Conservation (phyloP, 2,113 vertebrate genomes). For the Bolborhynchus lineola region DNA sequence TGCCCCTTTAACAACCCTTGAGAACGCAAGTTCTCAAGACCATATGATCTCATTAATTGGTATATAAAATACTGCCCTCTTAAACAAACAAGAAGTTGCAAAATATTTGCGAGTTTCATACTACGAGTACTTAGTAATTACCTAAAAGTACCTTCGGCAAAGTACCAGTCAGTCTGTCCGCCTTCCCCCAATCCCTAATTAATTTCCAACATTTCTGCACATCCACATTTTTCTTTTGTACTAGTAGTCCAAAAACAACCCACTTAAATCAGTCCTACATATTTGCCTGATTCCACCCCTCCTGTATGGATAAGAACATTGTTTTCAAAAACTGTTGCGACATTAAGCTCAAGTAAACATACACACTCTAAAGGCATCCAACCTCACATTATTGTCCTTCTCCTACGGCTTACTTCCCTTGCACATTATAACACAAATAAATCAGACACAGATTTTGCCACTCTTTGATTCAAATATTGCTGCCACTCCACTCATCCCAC, state of each 20-base stretch:
- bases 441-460: neutral
- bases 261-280: neutral
- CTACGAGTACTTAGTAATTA: neutral
- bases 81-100: neutral
- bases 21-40: neutral
- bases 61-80: neutral
- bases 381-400: neutral
- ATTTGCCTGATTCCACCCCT: neutral
- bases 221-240: neutral
- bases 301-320: neutral
- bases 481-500: neutral
- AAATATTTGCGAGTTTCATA: neutral
- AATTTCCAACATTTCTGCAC: neutral
- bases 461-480: neutral
- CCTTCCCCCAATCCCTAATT: neutral
- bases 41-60: neutral
- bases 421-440: no score
- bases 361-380: neutral
- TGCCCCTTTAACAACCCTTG: neutral
- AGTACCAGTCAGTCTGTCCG: neutral
- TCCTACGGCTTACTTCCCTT: no score
- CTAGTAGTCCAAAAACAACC: neutral
- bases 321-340: neutral
- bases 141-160: neutral
- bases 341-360: neutral